A percentile compares a stretch with the other conserved stretches of the same genome.
Conservation (phyloP, 2,113 vertebrate species). For the Verasper variegatus region DNA sequence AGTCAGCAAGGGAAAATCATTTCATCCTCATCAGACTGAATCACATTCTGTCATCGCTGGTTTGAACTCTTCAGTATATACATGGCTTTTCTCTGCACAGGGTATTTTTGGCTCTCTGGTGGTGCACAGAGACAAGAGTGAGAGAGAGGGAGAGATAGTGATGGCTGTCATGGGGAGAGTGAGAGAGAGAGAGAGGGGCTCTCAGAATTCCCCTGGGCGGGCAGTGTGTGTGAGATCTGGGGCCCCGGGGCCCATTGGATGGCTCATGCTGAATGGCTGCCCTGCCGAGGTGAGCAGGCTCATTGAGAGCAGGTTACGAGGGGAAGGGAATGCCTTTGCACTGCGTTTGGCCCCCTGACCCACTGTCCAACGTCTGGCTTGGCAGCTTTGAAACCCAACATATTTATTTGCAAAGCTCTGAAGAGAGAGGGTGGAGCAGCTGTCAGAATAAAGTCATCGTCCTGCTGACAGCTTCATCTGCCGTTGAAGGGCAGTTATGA, state of each 20-base stretch:
- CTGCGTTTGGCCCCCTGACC: constrained; percentile 75
- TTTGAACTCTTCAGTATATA: constrained; percentile 38
- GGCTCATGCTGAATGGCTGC: constrained; percentile 70
- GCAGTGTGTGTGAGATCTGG: constrained; percentile 68
- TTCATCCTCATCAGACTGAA: constrained; percentile 39
- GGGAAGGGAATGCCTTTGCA: constrained; percentile 77
- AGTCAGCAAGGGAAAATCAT: constrained; percentile 9
- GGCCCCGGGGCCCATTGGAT: constrained; percentile 63
- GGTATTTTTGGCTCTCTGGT: constrained; percentile 56
- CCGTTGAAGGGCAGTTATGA: constrained; percentile 72
- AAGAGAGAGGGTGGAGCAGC: constrained; percentile 73
- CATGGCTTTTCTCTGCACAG: constrained; percentile 24
- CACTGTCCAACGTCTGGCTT: constrained; percentile 70
- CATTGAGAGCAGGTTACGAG: constrained; percentile 76
- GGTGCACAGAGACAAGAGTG: constrained; percentile 15
- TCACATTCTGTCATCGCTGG: constrained; percentile 26
- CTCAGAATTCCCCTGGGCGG: constrained; percentile 47
- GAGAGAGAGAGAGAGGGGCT: constrained; percentile 28
- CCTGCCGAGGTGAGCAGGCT: constrained; percentile 70
- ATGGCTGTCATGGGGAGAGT: constrained; percentile 39
- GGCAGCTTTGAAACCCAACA: constrained; percentile 75
- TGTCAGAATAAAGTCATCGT: constrained; percentile 76
- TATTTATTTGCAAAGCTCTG: constrained; percentile 76
- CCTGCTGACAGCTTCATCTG: constrained; percentile 81
- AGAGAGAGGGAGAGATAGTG: constrained; percentile 27